Conservation (phyloP, 2,888 invertebrate genomes). For the Micoletzkya japonica region DNA sequence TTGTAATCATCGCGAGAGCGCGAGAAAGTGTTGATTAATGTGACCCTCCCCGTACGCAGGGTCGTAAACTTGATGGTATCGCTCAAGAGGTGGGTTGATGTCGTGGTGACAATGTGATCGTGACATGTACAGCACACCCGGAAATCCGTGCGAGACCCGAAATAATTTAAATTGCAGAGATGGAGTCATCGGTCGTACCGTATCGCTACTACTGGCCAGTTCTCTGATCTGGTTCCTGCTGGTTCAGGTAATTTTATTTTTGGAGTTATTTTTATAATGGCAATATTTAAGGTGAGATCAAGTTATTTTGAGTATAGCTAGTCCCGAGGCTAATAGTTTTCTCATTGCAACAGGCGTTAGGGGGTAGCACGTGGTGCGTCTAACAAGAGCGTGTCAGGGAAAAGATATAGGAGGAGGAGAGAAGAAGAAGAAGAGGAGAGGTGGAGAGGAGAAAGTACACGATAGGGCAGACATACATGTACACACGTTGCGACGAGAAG, state of each 20-base stretch:
- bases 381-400: too few species aligned
- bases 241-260: conserved; percentile 34
- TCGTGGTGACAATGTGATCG: background rate
- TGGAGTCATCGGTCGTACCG: conserved; percentile 64
- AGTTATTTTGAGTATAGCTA: too few species aligned
- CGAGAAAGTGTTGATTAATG: background rate
- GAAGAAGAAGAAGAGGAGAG: too few species aligned
- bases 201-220: conserved; percentile 67
- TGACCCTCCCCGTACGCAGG: background rate
- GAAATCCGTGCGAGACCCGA: too few species aligned
- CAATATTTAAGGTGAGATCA: background rate
- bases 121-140: conserved; percentile 31
- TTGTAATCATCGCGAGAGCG: too few species aligned
- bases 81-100: conserved; percentile 4
- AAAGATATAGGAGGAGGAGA: too few species aligned
- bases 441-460: too few species aligned
- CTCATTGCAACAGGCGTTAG: too few species aligned
- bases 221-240: conserved; percentile 80
- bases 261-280: background rate
- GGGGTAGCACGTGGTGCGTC: too few species aligned
- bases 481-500: too few species aligned
- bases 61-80: conserved; percentile 7
- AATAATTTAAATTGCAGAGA: conserved; percentile 55
- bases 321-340: too few species aligned
- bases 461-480: too few species aligned